Evolutionary conservation across 2,113 vertebrate genomes (phyloP).

Genomic region (Accipiter virgatus): DNA sequence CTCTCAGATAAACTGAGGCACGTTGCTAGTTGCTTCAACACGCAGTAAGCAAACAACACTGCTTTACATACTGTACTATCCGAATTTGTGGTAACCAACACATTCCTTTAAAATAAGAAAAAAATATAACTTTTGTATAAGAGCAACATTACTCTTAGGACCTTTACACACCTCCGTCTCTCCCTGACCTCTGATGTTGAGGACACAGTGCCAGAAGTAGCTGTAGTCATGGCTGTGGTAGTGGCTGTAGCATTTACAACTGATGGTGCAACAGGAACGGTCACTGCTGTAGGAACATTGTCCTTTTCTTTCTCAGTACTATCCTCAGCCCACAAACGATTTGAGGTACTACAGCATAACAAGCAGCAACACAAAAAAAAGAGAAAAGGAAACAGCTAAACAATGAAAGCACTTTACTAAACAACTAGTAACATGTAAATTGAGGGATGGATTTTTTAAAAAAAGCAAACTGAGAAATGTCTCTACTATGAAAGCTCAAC

Average conservation of each 20-base stretch:
- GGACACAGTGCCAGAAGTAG: slow-evolving; percentile 85
- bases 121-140: slow-evolving; percentile 13
- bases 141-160: slow-evolving; percentile 56
- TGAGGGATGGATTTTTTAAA: slow-evolving; percentile 76
- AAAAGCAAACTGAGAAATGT: slow-evolving; percentile 47
- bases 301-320: slow-evolving; percentile 92
- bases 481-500: slow-evolving; percentile 52
- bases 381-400: slow-evolving; percentile 84
- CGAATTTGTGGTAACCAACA: slow-evolving; percentile 23
- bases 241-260: slow-evolving; percentile 92
- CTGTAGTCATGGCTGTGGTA: slow-evolving; percentile 85
- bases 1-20: not conserved
- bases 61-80: not conserved
- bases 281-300: slow-evolving; percentile 89
- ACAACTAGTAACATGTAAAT: slow-evolving; percentile 71
- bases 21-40: not conserved
- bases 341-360: slow-evolving; percentile 76
- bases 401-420: slow-evolving; percentile 79
- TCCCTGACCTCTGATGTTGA: slow-evolving; percentile 90
- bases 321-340: slow-evolving; percentile 97
- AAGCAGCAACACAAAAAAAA: slow-evolving; percentile 82
- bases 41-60: not conserved
- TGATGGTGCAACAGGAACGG: slow-evolving; percentile 93
- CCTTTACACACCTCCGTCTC: slow-evolving; percentile 92
- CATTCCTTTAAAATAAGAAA: slow-evolving; percentile 28